Percentiles rank a stretch among this genome's conserved stretches.
Conservation (phyloP, 2,888 invertebrate genomes). For the Andrena fulva region DNA sequence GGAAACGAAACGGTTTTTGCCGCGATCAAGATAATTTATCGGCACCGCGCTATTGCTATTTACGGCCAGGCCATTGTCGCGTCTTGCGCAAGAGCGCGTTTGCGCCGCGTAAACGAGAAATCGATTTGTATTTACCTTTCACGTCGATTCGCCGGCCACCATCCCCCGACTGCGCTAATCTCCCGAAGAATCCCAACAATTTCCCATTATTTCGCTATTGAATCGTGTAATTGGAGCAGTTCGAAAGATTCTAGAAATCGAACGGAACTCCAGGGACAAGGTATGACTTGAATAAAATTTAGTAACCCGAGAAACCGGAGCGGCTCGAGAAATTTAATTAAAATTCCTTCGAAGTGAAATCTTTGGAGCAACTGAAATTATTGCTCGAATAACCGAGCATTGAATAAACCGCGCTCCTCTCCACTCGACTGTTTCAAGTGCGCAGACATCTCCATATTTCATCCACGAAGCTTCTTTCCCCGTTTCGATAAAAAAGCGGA, state of each 20-base stretch:
- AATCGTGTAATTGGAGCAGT: not conserved
- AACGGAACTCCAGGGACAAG: too few relatives aligned
- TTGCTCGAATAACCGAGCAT: not conserved
- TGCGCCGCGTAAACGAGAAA: constrained; percentile 30
- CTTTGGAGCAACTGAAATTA: not conserved
- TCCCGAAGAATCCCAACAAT: constrained; percentile 35
- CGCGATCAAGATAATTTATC: constrained; percentile 36
- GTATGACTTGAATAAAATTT: too few relatives aligned
- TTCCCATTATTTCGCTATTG: constrained; percentile 24
- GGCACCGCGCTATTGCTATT: constrained; percentile 18
- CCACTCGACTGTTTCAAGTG: not conserved
- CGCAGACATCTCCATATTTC: not conserved
- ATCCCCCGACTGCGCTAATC: not conserved
- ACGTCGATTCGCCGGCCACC: constrained; percentile 6
- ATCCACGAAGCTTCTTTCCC: not conserved
- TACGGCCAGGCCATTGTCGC: constrained; percentile 36
- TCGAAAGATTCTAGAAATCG: too few relatives aligned
- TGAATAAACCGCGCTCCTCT: not conserved
- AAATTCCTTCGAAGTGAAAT: too few relatives aligned
- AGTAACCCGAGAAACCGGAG: too few relatives aligned
- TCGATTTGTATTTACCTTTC: constrained; percentile 54
- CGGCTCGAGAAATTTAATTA: too few relatives aligned
- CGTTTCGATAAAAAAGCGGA: not conserved
- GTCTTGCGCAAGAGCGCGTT: constrained; percentile 40
- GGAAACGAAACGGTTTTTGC: not conserved